Base-by-base conservation (phyloP, 2,113 vertebrate genomes). In the Coryphaenoides rupestris region DNA sequence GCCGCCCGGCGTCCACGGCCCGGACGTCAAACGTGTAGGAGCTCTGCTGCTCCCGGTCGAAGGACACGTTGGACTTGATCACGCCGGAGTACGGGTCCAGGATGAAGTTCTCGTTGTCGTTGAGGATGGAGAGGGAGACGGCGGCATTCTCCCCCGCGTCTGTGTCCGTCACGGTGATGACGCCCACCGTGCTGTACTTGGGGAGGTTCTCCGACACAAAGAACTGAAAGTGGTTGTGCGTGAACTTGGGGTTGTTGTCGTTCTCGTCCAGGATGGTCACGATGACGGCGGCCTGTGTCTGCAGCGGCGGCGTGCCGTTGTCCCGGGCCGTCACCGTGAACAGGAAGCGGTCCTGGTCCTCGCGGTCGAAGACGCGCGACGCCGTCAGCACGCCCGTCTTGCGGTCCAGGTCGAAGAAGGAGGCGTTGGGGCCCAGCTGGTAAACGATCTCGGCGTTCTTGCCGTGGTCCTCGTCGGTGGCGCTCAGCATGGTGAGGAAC, bases 361-460 rank as follows among this genome's bases (percentile, higher is more conserved):
- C 98, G 65, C 98, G 89, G 87, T 99, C 95, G 79, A 99, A 98
- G 74, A 98, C 96, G 77, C 96, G 88, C 33, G 98, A 98, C 58
- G 96, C 96, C 26, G 96, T 98, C 89, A 99, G 84, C 82, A 98
- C 93, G 78, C 97, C 97, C 0, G 97, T 99, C 89, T 96, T 99
- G 50, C 96, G 92, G 87, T 99, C 96, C 75, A 99, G 89, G 89
- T 98, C 96, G 12, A 99, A 99, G 89, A 98, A 98, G 1, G 96
- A 98, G 60, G 98, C 96, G 67, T 98, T 98, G 13, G 98, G 95
- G 72, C 96, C 98, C 67, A 99, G 94, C 89, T 98, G 96, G 89
- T 99, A 99, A 73, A 98, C 96, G 65, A 99, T 98, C 86, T 98
- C 98, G 52, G 96, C 94, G 47, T 99, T 99, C 87, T 96, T 95